Conservation (phyloP, 2,888 invertebrate species). For the Myopa testacea region DNA sequence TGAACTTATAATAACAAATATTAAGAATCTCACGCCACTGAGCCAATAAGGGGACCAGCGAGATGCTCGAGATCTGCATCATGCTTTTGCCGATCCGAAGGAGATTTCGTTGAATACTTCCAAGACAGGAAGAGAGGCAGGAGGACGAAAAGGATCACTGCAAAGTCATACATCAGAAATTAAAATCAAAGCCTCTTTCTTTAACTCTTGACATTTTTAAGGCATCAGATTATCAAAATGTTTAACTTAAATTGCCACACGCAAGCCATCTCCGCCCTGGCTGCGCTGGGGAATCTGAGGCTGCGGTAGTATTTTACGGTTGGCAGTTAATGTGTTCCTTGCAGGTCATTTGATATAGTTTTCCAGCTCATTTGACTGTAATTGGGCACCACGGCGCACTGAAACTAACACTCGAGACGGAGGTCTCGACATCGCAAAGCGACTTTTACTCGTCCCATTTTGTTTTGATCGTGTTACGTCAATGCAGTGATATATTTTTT, state of each 20-base stretch:
- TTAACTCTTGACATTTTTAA: constrained; percentile 36
- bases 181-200: constrained; percentile 38
- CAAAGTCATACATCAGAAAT: background rate
- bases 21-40: constrained; percentile 31
- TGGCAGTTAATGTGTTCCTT: constrained; percentile 50
- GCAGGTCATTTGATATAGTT: constrained; percentile 69
- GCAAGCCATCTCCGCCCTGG: constrained; percentile 64
- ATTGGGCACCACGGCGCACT: constrained; percentile 64
- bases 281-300: constrained; percentile 37
- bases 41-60: background rate
- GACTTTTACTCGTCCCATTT: constrained; percentile 4
- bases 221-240: constrained; percentile 43
- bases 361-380: constrained; percentile 69
- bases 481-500: constrained; percentile 22
- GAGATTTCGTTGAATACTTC: background rate
- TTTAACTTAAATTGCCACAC: constrained; percentile 69
- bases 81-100: background rate
- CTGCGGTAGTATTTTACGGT: constrained; percentile 49
- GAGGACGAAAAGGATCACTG: constrained; percentile 1
- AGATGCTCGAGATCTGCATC: constrained; percentile 15
- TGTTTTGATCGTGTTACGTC: constrained; percentile 44
- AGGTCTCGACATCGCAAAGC: constrained; percentile 17
- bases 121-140: constrained; percentile 17
- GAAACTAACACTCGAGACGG: constrained; percentile 20
- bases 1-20: constrained; percentile 4